phyloP scores from a whole-genome alignment of 2,888 invertebrate genomes.

The Phyllotreta striolata region DNA sequence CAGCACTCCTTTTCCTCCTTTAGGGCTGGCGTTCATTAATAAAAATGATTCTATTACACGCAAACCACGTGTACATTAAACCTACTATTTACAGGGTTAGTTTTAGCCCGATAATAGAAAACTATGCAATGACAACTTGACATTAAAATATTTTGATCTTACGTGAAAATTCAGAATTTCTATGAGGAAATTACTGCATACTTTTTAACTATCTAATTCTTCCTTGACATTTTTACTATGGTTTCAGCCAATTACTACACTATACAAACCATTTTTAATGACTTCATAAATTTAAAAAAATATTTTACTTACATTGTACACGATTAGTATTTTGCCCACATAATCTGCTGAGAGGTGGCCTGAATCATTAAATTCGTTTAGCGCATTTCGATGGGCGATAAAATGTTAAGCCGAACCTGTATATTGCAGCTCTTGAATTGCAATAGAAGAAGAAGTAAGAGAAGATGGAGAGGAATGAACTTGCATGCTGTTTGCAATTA shows the following conservation, averaged over 20 bases:
- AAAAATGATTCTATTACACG: conserved; percentile 42
- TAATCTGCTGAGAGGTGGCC: not conserved
- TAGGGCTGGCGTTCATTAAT: conserved; percentile 24
- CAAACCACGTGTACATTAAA: conserved; percentile 39
- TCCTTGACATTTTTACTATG: no score
- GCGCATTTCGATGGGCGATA: no score
- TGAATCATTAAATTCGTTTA: conserved; percentile 16
- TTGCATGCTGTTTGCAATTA: conserved; percentile 44
- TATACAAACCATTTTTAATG: no score
- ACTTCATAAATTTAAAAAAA: no score
- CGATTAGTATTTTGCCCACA: not conserved
- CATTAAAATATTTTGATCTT: not conserved
- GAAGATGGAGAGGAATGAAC: conserved; percentile 41
- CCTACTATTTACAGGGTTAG: conserved; percentile 32
- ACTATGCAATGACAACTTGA: no score
- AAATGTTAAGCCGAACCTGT: not conserved
- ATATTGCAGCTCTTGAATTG: conserved; percentile 11
- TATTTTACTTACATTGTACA: not conserved
- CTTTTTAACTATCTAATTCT: no score
- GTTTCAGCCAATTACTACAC: no score
- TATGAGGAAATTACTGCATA: no score
- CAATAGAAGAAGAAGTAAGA: conserved; percentile 23
- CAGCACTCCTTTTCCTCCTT: conserved; percentile 4
- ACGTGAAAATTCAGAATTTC: no score
- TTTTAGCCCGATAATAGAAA: no score